Evolutionary conservation across 2,113 vertebrate species (phyloP), one percentile per base, ranked within the genome.

Genomic region (Siphamia tubifer): DNA sequence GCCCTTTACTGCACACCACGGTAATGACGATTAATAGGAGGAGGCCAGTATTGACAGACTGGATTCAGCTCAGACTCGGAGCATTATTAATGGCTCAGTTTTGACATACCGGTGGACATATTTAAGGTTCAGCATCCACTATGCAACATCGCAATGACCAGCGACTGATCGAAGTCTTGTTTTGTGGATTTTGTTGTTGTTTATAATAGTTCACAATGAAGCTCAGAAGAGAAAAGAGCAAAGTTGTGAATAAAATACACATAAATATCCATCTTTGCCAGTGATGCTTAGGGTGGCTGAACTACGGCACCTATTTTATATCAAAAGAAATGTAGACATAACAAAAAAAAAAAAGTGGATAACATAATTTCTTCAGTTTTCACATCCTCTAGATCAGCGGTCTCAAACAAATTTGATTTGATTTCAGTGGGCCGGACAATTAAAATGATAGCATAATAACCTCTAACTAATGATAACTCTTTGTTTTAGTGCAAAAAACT

Each of bases 11-110:
- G 76, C 63, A 34, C 47, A 36, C 32, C 12, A 57, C 45, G 63
- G 74, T 85, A 90, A 91, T 90, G 73, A 54, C 72, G 81, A 92
- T 91, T 84, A 86, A 90, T 91, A 85, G 77, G 31, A 68, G 39
- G 43, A 9, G 43, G 72, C 19, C 62, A 31, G 68, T 65, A 85
- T 79, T 57, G 83, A 87, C 74, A 25, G 49, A 70, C 76, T 16
- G 23, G 62, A 67, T 15, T 74, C 43, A 30, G 74, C 47, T 60
- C 51, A 55, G 73, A 63, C 66, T 20, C 12, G 42, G 56, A 81
- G 65, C 76, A 53, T 62, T 80, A 83, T 83, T 81, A 80, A 83
- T 80, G 85, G 58, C 31, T 66, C 3, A 4, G 15, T 31, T 31
- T 58, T 31, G 23, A 24, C 2, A 25, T 30, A 52, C 40, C 53